Evolutionary conservation across 2,797 vertebrate genomes (phyloP), one percentile per base, ranked within the genome.

Genomic region (Adrianichthys oophorus): DNA sequence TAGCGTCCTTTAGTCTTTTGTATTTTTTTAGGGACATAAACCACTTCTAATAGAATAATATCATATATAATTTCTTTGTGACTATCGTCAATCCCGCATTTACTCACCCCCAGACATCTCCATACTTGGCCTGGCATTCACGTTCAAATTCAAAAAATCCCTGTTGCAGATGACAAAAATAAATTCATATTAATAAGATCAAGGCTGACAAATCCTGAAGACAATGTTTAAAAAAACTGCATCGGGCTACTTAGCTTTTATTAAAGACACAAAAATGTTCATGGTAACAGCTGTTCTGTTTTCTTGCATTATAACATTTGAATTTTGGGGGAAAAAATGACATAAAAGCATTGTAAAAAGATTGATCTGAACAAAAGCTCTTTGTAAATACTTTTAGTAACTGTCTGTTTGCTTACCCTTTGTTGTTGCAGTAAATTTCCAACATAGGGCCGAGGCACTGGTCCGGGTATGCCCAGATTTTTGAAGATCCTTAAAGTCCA

Each of bases 61-160:
- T 12, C 10, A 44, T 44, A 16, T 17, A n/a, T 44, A 15, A 44
- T 44, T 7, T 44, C 17, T 10, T 12, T 13, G 1, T 45, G 6
- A 19, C 4, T 15, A 2, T 5, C 3, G 12, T 12, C 19, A 19
- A 19, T 19, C 7, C 0, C 19, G 17, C 17, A 46, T 13, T 19
- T 12, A 87, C 92, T 89, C 67, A 93, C 92, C 92, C 87, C 91
- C 91, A 93, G 2, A 91, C 17, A 12, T 85, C 87, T 32, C 91
- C 92, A 49, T 88, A 92, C 62, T 91, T 92, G 24, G 58, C 48
- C 0, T 70, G 69, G 60, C 91, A 92, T 10, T 85, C 66, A 1
- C 2, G 44, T 37, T 92, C 87, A 70, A 85, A 87, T 12, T 4
- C 0, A 19, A 48, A 0, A 0, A 89, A 0, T 15, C 88, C 88